Conservation (phyloP, 2,888 invertebrate species). For the Calliopum simillimum region DNA sequence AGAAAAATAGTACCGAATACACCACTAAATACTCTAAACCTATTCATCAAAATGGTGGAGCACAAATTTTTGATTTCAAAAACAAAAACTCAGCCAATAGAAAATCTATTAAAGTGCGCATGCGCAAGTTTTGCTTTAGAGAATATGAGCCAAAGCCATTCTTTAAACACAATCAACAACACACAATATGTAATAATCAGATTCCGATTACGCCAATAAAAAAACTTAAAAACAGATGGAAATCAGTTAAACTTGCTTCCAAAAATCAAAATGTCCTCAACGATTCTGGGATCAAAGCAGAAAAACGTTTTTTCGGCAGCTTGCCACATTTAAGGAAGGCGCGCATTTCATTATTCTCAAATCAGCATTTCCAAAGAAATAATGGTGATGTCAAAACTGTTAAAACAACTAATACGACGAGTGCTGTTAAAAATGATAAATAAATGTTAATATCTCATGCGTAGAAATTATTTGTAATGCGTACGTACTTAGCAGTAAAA, state of each 20-base stretch:
- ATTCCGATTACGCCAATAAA: background rate
- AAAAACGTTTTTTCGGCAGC: conserved; percentile 50
- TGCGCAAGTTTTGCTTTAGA: conserved; percentile 53
- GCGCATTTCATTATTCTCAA: conserved; percentile 41
- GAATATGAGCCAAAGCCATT: conserved; percentile 43
- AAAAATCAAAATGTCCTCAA: conserved; percentile 32
- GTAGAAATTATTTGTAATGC: too few relatives aligned
- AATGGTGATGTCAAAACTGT: too few relatives aligned
- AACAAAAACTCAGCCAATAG: conserved; percentile 34
- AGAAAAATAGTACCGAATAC: conserved; percentile 35
- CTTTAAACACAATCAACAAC: conserved; percentile 31
- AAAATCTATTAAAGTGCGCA: conserved; percentile 55
- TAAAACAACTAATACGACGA: too few relatives aligned
- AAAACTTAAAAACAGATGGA: conserved; percentile 40
- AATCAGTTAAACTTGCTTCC: conserved; percentile 42
- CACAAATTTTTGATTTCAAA: conserved; percentile 2
- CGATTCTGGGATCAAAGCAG: background rate
- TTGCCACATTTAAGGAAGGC: conserved; percentile 47
- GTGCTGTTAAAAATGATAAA: too few relatives aligned
- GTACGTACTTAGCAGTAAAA: too few relatives aligned
- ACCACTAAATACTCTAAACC: conserved; percentile 37
- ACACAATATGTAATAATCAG: background rate
- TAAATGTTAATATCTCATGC: too few relatives aligned
- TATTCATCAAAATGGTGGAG: background rate
- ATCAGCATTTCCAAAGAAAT: conserved; percentile 34